Evolutionary conservation across 2,888 invertebrate genomes (phyloP), one percentile per base, ranked within the genome.

Genomic region (Drosophila niveifrons): DNA sequence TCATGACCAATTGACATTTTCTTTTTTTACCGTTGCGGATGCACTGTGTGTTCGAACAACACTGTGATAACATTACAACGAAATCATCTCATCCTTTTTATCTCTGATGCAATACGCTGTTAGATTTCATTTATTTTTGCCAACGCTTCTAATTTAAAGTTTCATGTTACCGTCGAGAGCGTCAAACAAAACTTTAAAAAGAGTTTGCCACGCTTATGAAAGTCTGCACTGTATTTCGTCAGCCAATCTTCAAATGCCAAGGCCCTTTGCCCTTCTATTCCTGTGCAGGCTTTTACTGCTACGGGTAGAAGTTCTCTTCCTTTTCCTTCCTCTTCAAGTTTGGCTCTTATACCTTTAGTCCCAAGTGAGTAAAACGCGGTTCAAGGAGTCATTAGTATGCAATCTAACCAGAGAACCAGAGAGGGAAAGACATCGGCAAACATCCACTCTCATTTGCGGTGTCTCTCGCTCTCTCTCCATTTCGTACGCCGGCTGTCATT

Each of bases 211-310:
- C 31, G 66, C 59, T 79, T 66, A 79, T 77, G 82, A 77, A 70
- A 67, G 65, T 8, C 46, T 8, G 17, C 34, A 39, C 10, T n/a
- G 10, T 15, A 80, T 82, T 82, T 77, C 82, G 18, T 82, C 82
- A 82, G 65, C 71, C 74, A 66, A 67, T 46, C 36, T 34, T 15
- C 31, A 6, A 72, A 51, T 55, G 53, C 28, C 50, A 8, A 29
- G 69, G 51, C 58, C 50, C 56, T 72, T 72, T 77, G 53, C 63
- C 46, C 67, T 72, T 63, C 31, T 31, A 10, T 58, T 47, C 17
- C 8, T 47, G 2, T 47, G 2, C 8, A 31, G 23, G n/a, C 31
- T 46, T 15, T 50, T 9, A 6, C 2, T n/a, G 9, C 31, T 48
- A 15, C 41, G 10, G 10, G 6, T 52, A n/a, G 11, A 36, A 36